phyloP scores from a whole-genome alignment of 2,113 vertebrate species.

The Emydocephalus ijimae region DNA sequence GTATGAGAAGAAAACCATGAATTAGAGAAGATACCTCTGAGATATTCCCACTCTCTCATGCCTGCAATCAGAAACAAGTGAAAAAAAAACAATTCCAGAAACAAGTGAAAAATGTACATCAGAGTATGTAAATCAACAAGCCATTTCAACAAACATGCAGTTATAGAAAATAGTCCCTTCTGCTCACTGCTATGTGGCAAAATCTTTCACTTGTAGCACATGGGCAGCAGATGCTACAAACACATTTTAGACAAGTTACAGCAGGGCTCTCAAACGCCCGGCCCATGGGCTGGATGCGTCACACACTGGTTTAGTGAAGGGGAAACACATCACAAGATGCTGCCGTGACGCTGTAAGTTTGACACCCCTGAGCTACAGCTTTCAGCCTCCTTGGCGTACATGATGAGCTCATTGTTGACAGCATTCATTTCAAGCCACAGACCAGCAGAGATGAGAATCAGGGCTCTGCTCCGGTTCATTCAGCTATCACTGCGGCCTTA shows the following conservation, averaged over 20 bases:
- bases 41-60: not conserved
- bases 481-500: not conserved
- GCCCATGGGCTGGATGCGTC: no score
- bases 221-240: not conserved
- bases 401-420: not conserved
- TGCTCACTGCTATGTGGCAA: not conserved
- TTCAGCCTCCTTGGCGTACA: not conserved
- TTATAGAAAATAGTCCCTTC: not conserved
- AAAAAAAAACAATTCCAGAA: not conserved
- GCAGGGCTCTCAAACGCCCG: no score
- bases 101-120: not conserved
- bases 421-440: not conserved
- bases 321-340: no score
- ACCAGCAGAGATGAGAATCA: not conserved
- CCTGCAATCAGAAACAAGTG: not conserved
- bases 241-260: not conserved
- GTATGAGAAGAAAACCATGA: not conserved
- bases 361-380: no score
- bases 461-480: not conserved
- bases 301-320: no score
- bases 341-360: no score
- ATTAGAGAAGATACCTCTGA: not conserved
- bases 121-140: not conserved
- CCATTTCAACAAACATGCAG: not conserved
- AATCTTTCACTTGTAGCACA: not conserved